Conservation (phyloP, 2,797 vertebrate genomes). For the Falco cherrug region DNA sequence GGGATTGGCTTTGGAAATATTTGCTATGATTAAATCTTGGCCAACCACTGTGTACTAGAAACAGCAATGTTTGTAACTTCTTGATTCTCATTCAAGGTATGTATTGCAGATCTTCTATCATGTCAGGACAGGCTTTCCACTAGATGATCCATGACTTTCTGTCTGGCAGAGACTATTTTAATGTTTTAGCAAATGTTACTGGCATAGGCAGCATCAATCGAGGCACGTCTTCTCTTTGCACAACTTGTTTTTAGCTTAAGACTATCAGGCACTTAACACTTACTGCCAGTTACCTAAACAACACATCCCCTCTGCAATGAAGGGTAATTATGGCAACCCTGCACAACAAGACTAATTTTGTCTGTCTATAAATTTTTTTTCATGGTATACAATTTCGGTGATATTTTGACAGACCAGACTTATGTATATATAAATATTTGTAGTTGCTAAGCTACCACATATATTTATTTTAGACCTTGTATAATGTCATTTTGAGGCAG, state of each 20-base stretch:
- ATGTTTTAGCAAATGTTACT: background rate
- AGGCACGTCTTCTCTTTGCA: background rate
- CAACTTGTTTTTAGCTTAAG: background rate
- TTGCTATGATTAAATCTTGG: background rate
- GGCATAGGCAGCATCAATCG: background rate
- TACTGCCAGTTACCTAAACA: slow-evolving; percentile 5
- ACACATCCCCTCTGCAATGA: background rate
- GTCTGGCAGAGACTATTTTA: background rate
- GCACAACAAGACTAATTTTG: slow-evolving; percentile 41
- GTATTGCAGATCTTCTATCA: background rate
- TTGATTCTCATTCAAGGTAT: background rate
- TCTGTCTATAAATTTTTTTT: slow-evolving; percentile 33
- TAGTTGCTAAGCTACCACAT: slow-evolving; percentile 63
- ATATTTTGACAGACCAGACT: slow-evolving; percentile 59
- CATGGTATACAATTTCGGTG: slow-evolving; percentile 38
- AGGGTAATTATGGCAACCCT: slow-evolving; percentile 18
- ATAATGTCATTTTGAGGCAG: slow-evolving; percentile 59
- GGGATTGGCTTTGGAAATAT: background rate
- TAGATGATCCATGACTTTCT: slow-evolving; percentile 1
- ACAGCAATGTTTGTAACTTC: background rate
- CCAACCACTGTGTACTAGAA: background rate
- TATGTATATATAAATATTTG: slow-evolving; percentile 69
- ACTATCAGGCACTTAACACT: background rate
- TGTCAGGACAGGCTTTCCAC: background rate
- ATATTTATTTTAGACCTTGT: slow-evolving; percentile 55